Evolutionary conservation across 2,888 invertebrate genomes (phyloP).

Genomic region (Drosophila fulvimacula): DNA sequence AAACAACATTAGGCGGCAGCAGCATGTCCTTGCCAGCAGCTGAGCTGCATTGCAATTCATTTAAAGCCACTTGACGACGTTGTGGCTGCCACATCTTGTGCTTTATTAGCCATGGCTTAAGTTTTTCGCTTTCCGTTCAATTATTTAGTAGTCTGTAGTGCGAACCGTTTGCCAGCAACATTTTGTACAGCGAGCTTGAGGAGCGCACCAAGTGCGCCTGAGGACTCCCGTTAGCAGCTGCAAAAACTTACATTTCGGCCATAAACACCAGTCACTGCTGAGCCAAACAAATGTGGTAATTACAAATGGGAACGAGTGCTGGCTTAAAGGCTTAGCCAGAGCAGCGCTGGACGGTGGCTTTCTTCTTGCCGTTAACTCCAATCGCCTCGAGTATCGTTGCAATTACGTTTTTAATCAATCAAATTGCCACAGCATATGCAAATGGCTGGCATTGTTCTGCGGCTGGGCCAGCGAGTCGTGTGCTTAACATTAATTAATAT

Average conservation of each 20-base stretch:
- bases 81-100: slow-evolving; percentile 34
- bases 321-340: slow-evolving; percentile 15
- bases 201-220: slow-evolving; percentile 23
- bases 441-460: slow-evolving; percentile 42
- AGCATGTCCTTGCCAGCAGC: slow-evolving; percentile 29
- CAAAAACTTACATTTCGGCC: slow-evolving; percentile 12
- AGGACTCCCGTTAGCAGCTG: slow-evolving; percentile 24
- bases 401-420: slow-evolving; percentile 75
- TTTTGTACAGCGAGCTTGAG: slow-evolving; percentile 6
- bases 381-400: slow-evolving; percentile 13
- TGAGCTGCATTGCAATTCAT: slow-evolving; percentile 51
- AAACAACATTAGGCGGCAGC: slow-evolving; percentile 39
- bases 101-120: slow-evolving; percentile 32
- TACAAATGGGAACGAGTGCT: slow-evolving; percentile 23
- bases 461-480: slow-evolving; percentile 36
- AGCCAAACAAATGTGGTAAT: slow-evolving; percentile 25
- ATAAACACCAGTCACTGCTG: slow-evolving; percentile 8
- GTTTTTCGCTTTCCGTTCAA: slow-evolving; percentile 16
- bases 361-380: background rate
- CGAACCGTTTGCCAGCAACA: slow-evolving; percentile 18
- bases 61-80: slow-evolving; percentile 53
- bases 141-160: slow-evolving; percentile 24
- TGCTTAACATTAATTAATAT: slow-evolving; percentile 75
- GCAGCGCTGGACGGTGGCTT: background rate
- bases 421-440: slow-evolving; percentile 58